These are phyloP conservation scores for Eupithecia subfuscata DNA, from an alignment of 2,888 invertebrate species.

Conservation along the genomic window DNA sequence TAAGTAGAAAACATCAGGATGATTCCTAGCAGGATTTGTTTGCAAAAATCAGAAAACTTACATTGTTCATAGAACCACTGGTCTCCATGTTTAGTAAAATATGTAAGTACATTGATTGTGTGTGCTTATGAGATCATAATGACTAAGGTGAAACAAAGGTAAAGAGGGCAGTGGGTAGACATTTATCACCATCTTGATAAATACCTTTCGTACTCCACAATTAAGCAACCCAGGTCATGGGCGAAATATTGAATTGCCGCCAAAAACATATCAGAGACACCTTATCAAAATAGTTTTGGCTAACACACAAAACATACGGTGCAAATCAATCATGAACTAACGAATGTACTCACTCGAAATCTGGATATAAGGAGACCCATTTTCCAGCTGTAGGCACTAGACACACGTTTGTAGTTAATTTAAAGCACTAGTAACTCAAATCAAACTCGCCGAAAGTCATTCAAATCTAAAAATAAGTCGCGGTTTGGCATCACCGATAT, in stretches of 20 bases:
- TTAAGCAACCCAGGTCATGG: slow-evolving; percentile 60
- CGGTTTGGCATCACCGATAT: slow-evolving; percentile 65
- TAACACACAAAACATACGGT: slow-evolving; percentile 60
- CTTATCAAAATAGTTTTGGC: slow-evolving; percentile 77
- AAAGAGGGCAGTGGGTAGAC: slow-evolving; percentile 1
- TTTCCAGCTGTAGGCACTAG: slow-evolving; percentile 52
- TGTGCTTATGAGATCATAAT: neutral
- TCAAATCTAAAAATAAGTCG: slow-evolving; percentile 69
- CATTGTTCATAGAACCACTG: slow-evolving; percentile 14
- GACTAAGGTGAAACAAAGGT: slow-evolving; percentile 1
- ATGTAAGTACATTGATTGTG: neutral
- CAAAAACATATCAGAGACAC: slow-evolving; percentile 61
- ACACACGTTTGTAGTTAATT: slow-evolving; percentile 30
- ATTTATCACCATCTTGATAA: neutral
- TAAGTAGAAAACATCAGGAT: neutral
- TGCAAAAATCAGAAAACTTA: slow-evolving; percentile 15
- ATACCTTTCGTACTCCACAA: slow-evolving; percentile 27
- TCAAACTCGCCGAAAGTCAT: slow-evolving; percentile 59
- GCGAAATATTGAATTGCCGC: slow-evolving; percentile 73
- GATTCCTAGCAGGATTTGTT: neutral
- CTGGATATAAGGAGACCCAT: slow-evolving; percentile 88
- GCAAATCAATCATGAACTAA: slow-evolving; percentile 50
- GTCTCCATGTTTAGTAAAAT: slow-evolving; percentile 21
- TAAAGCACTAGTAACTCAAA: slow-evolving; percentile 56
- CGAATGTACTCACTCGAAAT: slow-evolving; percentile 85